phyloP scores from a whole-genome alignment of 1,140 invertebrate species.

The Zaprionus davidi region DNA sequence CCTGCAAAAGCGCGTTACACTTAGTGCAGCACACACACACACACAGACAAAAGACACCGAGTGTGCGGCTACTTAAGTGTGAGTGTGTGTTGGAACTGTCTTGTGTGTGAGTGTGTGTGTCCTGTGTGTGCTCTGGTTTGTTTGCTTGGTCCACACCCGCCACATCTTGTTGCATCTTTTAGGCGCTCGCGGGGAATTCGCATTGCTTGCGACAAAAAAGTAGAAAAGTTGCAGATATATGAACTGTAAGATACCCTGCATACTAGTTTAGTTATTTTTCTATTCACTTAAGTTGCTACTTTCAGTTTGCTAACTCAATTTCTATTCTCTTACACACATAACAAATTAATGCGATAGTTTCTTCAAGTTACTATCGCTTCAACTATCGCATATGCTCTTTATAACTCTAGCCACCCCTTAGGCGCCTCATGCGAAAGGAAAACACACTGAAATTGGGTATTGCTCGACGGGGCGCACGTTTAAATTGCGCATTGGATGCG shows the following conservation, averaged over 20 bases:
- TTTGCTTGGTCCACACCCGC: constrained; percentile 61
- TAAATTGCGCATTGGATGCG: constrained; percentile 23
- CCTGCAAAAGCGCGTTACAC: constrained; percentile 50
- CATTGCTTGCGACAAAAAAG: constrained; percentile 40
- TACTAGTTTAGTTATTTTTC: neutral
- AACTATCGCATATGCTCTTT: neutral
- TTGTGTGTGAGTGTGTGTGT: constrained; percentile 13
- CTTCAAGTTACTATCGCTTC: neutral
- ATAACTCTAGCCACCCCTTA: neutral
- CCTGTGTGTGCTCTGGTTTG: constrained; percentile 50
- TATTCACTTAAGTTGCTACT: neutral
- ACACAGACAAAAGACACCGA: constrained; percentile 28
- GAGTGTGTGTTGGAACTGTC: constrained; percentile 1
- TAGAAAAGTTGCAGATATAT: neutral
- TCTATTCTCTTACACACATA: neutral
- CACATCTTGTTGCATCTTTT: constrained; percentile 78
- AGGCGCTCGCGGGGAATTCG: constrained; percentile 62
- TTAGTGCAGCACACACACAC: constrained; percentile 36
- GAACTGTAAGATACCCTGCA: constrained; percentile 9
- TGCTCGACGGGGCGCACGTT: constrained; percentile 19
- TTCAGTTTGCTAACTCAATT: neutral
- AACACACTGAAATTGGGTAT: constrained; percentile 17
- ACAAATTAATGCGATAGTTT: neutral
- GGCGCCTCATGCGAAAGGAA: neutral
- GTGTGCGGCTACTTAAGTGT: constrained; percentile 65